Evolutionary conservation across 2,797 vertebrate genomes (phyloP), one percentile per base, ranked within the genome.

Genomic region (Rhadinocentrus ornatus): DNA sequence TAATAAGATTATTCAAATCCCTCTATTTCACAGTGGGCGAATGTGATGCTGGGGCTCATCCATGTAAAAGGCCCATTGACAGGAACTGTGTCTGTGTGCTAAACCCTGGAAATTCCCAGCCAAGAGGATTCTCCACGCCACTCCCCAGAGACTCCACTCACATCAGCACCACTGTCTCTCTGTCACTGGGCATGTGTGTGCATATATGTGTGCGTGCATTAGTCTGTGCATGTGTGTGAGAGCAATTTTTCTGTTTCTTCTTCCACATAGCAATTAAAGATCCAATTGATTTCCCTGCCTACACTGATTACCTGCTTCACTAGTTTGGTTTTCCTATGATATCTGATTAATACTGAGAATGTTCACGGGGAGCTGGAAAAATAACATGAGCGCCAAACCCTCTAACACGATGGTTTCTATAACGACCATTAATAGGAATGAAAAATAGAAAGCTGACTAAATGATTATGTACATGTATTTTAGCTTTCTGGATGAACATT

Each of bases 1-100:
- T 94, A 93, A 94, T 92, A 84, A 85, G 92, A 93, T 94, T 93
- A 94, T 93, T 91, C 84, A 92, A 94, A 94, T 94, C 90, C 90
- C 78, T 89, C 86, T 78, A 86, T 92, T 93, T 92, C 89, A 90
- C 88, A 86, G 88, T 86, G 85, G 77, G 89, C 69, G 65, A 82
- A 86, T 81, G 85, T 77, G 85, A 86, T 68, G 78, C 76, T 50
- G 89, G 80, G 85, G 78, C 88, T 89, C 83, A 87, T 91, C 85
- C 87, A 75, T 87, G 85, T 90, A 87, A 86, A 88, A 71, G 77
- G 79, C 78, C 81, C 83, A 91, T 89, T 89, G 86, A 92, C 88
- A 91, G 88, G 81, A 87, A 86, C 85, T 89, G 86, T 79, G 81
- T 86, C 87, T 89, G 78, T 82, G 82, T 75, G 84, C 76, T 90